Percentiles rank a stretch among this genome's conserved stretches.
Conservation (phyloP, 2,113 vertebrate species). For the Chelonoidis abingdonii region DNA sequence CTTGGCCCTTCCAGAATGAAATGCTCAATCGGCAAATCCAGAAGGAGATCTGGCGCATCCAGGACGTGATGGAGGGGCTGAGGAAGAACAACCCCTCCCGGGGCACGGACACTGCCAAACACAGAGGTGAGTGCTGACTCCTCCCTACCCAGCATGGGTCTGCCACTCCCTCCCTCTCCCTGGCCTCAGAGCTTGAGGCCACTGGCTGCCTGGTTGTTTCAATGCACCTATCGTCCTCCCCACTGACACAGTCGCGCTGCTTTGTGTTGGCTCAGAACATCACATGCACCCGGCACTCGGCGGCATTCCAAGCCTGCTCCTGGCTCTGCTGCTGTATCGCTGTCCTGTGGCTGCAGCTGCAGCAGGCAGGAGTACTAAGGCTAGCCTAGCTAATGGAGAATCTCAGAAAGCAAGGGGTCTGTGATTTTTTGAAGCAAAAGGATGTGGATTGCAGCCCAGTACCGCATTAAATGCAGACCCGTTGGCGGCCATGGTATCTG, state of each 20-base stretch:
- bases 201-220: neutral
- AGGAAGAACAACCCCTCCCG: conserved; percentile 93
- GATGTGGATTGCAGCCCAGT: neutral
- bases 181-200: neutral
- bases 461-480: neutral
- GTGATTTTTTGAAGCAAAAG: neutral
- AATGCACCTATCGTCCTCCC: fast-evolving
- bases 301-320: neutral
- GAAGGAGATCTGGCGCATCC: conserved; percentile 97
- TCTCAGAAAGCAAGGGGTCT: neutral
- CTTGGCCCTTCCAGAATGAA: conserved; percentile 83
- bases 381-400: neutral
- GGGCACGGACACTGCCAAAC: conserved; percentile 93
- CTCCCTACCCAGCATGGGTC: neutral
- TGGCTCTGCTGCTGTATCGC: fast-evolving
- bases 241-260: too few relatives aligned
- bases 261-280: neutral
- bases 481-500: neutral
- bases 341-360: neutral
- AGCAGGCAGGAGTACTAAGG: neutral
- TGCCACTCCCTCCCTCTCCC: neutral
- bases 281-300: fast-evolving
- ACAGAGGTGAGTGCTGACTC: conserved; percentile 81
- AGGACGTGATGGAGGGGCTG: conserved; percentile 95
- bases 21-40: conserved; percentile 91